Base-by-base conservation (phyloP, 35 echinoderm and acorn worm genomes). In the Apostichopus californicus region DNA sequence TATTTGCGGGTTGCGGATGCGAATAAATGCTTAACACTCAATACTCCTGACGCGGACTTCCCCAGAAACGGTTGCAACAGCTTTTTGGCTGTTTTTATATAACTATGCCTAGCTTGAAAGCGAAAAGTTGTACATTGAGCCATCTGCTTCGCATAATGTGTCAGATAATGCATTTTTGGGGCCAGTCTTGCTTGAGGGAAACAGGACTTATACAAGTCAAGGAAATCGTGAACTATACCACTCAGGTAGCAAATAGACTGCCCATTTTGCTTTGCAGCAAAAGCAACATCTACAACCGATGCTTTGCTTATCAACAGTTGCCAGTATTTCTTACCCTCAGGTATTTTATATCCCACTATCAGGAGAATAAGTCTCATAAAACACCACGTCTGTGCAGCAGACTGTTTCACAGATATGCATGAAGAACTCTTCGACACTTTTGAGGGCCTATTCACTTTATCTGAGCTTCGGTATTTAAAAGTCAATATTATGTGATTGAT, bases 191-290 rank as follows among this genome's bases (percentile, higher is more conserved):
- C 80, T 54, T 82, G 5, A 54, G 80, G 34, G 4, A 82, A 82
- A 55, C 79, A 82, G 5, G 12, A 82, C 14, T 55, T 82, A 46
- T 82, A 82, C 79, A 82, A 54, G 46, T 82, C 79, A 82, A 82
- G 79, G 54, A 82, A 82, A 82, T 82, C 46, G 54, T 82, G 79
- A 14, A 82, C 80, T 82, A 82, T 18, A 54, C 80, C 52, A 82
- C 55, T 5, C 34, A 55, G 80, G 55, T 14, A 82, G 55, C 15
- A 55, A 14, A 82, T 55, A 52, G 80, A 82, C 55, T 82, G 80
- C 34, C 80, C 80, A 82, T 55, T 82, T 82, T 82, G 34, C 55
- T 54, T 82, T 46, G 80, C 34, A 82, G 34, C 55, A 82, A 82
- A 82, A 28, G 54, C 79, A 28, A 82, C 28, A 82, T 82, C 79